Percentiles rank a stretch among this genome's conserved stretches.
These are phyloP conservation scores for Clarias macrocephalus DNA, from an alignment of 2,113 vertebrate species.

Conservation along the genomic window DNA sequence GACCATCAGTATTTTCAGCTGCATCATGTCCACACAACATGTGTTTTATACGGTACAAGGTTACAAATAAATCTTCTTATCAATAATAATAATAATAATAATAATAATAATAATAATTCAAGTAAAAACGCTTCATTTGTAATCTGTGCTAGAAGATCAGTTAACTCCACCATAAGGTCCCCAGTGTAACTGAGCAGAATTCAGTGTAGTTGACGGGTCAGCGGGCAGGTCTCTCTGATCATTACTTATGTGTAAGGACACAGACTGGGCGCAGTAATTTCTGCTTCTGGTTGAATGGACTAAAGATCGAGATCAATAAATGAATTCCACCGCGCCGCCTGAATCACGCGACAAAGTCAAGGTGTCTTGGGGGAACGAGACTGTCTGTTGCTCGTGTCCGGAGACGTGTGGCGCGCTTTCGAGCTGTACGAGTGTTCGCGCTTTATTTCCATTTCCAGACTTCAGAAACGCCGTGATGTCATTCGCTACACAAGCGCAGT, in stretches of 20 bases:
- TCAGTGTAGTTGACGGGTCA: slow-evolving; percentile 34
- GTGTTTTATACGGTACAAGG: background rate
- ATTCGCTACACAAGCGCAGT: too few relatives aligned
- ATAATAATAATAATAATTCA: background rate
- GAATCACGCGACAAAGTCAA: background rate
- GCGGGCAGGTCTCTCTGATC: slow-evolving; percentile 25
- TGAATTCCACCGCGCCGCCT: background rate
- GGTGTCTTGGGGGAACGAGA: background rate
- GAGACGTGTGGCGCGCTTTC: too few relatives aligned
- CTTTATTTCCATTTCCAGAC: too few relatives aligned
- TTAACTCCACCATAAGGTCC: slow-evolving; percentile 23
- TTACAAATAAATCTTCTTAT: background rate
- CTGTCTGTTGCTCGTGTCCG: too few relatives aligned
- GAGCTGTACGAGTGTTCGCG: too few relatives aligned
- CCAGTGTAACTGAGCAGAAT: slow-evolving; percentile 16
- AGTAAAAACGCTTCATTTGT: slow-evolving; percentile 2
- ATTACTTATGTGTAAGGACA: slow-evolving; percentile 17
- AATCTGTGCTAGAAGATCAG: background rate
- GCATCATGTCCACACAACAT: background rate
- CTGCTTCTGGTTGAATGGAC: background rate
- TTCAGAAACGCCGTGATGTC: too few relatives aligned
- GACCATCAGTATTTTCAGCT: background rate
- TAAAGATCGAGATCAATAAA: background rate
- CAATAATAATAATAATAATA: slow-evolving; percentile 2
- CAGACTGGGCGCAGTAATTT: background rate